Evolutionary conservation across 2,113 vertebrate genomes (phyloP).

Genomic region (Indicator maculatus): DNA sequence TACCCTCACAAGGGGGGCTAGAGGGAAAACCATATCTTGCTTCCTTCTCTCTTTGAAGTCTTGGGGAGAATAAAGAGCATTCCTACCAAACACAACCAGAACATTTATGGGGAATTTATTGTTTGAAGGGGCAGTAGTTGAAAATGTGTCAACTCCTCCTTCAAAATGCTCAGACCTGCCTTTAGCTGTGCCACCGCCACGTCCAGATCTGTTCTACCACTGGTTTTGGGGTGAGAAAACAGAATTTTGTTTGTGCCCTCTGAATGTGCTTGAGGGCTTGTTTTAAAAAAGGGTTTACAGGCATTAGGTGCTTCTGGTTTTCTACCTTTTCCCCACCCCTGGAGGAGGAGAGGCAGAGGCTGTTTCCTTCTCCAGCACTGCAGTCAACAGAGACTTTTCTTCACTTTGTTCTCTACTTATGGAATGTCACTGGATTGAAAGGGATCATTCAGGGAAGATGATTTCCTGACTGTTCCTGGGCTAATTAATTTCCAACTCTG

Average conservation of each 20-base stretch:
- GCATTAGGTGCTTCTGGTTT: neutral
- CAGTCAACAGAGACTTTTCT: neutral
- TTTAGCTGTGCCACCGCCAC: neutral
- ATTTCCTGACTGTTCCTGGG: neutral
- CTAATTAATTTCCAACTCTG: neutral
- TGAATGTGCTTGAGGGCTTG: neutral
- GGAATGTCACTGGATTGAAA: neutral
- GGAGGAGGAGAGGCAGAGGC: neutral
- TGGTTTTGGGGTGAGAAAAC: slow-evolving; percentile 6
- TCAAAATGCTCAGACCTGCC: neutral
- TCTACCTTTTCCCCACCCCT: neutral
- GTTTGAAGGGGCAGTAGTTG: slow-evolving; percentile 23
- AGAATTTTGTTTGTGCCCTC: neutral
- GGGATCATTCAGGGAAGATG: neutral
- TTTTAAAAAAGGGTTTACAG: neutral
- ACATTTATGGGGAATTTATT: slow-evolving; percentile 30
- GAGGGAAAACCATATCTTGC: neutral
- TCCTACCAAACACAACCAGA: neutral
- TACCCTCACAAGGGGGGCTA: neutral
- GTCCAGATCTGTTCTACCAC: neutral
- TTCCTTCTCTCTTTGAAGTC: slow-evolving; percentile 34
- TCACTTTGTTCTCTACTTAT: rapidly evolving
- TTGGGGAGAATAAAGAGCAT: slow-evolving; percentile 23
- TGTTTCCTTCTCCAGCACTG: neutral
- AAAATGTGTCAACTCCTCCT: slow-evolving; percentile 47